Percentiles rank a stretch among this genome's conserved stretches.
Evolutionary conservation across 2,113 vertebrate species (phyloP).

Genomic region (Hoplias malabaricus): DNA sequence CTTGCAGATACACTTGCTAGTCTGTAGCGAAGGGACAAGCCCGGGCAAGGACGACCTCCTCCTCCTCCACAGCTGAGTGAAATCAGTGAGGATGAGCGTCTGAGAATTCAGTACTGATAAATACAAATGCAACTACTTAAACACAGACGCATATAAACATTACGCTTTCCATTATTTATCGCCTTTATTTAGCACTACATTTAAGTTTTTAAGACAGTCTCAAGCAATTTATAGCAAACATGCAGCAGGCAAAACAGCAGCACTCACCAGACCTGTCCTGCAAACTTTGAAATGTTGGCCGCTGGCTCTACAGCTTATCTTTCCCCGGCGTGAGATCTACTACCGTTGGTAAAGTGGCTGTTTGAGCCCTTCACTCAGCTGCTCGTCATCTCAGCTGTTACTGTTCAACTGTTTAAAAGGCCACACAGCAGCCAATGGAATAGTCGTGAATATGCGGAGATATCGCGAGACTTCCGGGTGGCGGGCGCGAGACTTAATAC

Average conservation of each 20-base stretch:
- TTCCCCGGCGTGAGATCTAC: no score
- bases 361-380: no score
- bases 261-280: neutral
- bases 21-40: slow-evolving; percentile 17
- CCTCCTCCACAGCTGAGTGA: neutral
- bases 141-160: neutral
- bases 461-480: slow-evolving; percentile 23
- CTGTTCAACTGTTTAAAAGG: slow-evolving; percentile 49
- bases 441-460: neutral
- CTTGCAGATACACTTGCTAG: no score
- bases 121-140: neutral
- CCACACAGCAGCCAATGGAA: slow-evolving; percentile 44
- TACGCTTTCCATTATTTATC: neutral
- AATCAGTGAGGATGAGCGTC: neutral
- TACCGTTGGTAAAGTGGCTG: no score
- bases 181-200: neutral
- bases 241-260: neutral
- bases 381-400: neutral
- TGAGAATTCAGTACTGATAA: neutral
- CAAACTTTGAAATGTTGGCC: neutral
- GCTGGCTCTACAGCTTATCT: neutral
- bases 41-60: slow-evolving; percentile 33
- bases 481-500: slow-evolving; percentile 23
- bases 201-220: neutral
- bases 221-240: neutral